phyloP scores from a whole-genome alignment of 2,113 vertebrate genomes.

The Monarcha castaneiventris region DNA sequence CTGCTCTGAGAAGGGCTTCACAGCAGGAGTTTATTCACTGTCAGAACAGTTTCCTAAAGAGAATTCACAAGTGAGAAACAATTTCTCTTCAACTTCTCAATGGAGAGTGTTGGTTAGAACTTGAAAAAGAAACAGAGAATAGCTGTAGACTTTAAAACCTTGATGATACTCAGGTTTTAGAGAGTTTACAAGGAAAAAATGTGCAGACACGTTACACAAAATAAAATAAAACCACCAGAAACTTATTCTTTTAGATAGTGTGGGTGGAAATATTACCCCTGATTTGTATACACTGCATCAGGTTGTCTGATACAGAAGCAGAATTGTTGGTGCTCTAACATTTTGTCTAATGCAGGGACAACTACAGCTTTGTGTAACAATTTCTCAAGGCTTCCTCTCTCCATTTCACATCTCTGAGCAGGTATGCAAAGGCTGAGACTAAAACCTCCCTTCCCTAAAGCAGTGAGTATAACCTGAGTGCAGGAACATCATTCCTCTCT shows the following conservation, averaged over 20 bases:
- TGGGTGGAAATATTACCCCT: not conserved
- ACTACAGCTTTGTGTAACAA: not conserved
- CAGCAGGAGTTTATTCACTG: not conserved
- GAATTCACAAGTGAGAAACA: not conserved
- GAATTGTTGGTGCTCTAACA: not conserved
- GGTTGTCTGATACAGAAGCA: not conserved
- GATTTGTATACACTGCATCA: not conserved
- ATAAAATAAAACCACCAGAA: not conserved
- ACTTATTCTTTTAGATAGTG: not conserved
- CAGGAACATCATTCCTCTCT: not conserved
- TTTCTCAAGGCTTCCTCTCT: not conserved
- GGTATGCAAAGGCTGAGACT: not conserved
- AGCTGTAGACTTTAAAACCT: not conserved
- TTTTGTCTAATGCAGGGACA: not conserved
- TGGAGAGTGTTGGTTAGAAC: not conserved
- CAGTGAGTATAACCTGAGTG: not conserved
- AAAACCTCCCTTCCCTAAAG: not conserved
- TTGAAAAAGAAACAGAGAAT: not conserved
- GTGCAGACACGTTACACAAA: not conserved
- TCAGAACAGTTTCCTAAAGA: not conserved
- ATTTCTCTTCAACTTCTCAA: not conserved
- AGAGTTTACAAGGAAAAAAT: not conserved
- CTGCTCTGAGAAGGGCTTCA: not conserved
- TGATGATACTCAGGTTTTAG: not conserved
- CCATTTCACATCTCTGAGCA: accelerated